Base-by-base conservation (phyloP, 2,888 invertebrate genomes). In the Athetis lepigone region DNA sequence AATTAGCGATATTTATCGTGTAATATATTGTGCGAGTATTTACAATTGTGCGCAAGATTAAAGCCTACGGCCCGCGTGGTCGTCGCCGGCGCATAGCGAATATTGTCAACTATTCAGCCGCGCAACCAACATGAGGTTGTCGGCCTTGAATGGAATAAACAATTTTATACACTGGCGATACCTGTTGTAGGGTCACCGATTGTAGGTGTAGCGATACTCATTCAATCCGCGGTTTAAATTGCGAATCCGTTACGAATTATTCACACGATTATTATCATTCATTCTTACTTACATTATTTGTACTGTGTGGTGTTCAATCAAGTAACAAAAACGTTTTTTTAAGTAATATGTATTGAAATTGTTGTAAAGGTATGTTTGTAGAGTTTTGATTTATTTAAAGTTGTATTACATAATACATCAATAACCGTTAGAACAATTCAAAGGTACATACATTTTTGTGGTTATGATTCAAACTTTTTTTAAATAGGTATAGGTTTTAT, bases 51-150 rank as follows among this genome's bases (percentile, higher is more conserved):
- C 65, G 60, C 66, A 69, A 80, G 74, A 77, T 71, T 75, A 57
- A 59, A 70, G 66, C 65, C 67, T 62, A 63, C 58, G 68, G 58
- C 45, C 72, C 82, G 82, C 80, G 83, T 79, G 81, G 67, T 78
- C 80, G 79, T 81, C 81, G 79, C 85, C 81, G 80, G 84, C 85
- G 88, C 90, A 89, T 92, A 86, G 92, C 92, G 89, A 92, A 92
- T 92, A 92, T 92, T 92, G 92, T 89, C 89, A 88, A 78, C 77
- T 64, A 50, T 47, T 49, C 61, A 46, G 63, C 63, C 62, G 65
- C 76, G 63, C 83, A 80, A 76, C 84, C 73, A 70, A 65, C 77
- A 79, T 78, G 83, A 90, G 88, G 90, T 90, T 85, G 91, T 70
- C 80, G 88, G 88, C 91, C 91, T 91, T 91, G 91, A 81, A 75